Base-by-base conservation (phyloP, 2,888 invertebrate genomes). In the Cordilura impudica region DNA sequence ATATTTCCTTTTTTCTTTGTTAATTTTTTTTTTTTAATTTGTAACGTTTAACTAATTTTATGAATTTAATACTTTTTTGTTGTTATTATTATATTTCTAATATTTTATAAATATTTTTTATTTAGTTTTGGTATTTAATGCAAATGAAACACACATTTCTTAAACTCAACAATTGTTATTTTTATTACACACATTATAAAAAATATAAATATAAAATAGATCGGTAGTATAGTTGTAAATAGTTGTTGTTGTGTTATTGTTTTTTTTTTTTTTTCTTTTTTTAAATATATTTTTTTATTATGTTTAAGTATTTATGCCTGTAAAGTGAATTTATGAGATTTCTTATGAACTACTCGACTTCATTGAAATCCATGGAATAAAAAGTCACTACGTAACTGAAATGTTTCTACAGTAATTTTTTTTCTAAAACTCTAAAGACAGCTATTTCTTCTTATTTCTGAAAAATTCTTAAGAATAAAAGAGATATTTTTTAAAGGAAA, bases 221-320 rank as follows among this genome's bases (percentile, higher is more conserved):
- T 76, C 75, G 75, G 75, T 76, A 67, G 72, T 72, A 67, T 77
- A 77, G 65, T 77, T 75, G 70, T 78, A 69, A 70, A 78, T 73
- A 78, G 71, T 71, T 19, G 63, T 76, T 76, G 35, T 43, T 2
- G 26, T 54, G 39, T 53, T 47, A 53, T 51, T 61, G 19, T 65
- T 16, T 77, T 49, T 35, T 2, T 26, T 54, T 70, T 19, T n/a
- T 65, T 49, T 54, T 26, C 18, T 35, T 26, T 54, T 54, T 29
- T 35, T 45, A 76, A 76, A 58, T 78, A 53, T 43, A 19, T 16
- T 49, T 45, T 69, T 73, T n/a, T n/a, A 29, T 2, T 60, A 60
- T 70, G 43, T 70, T 74, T 60, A 69, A 70, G 53, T 78, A 53
- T 26, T 39, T 54, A 54, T 69, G 67, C 69, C 75, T 49, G 67